Conservation (phyloP, 30 jellyfish, hydroid and myxozoan species). For the Catostylus mosaicus region DNA sequence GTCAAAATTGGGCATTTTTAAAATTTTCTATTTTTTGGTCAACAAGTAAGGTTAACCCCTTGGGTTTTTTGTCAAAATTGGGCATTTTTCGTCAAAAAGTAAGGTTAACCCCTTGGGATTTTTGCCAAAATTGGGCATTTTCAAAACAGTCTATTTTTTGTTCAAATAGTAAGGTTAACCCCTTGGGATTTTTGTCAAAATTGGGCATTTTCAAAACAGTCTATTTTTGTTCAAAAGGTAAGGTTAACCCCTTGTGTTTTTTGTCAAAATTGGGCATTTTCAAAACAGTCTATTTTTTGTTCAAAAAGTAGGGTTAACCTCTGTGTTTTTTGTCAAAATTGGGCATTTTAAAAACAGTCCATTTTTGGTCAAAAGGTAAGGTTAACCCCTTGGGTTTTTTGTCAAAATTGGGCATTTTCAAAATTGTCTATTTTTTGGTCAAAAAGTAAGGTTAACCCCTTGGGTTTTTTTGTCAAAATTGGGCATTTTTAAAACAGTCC, state of each 20-base stretch:
- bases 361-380: neutral
- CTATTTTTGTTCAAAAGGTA: neutral
- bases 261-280: neutral
- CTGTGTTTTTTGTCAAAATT: neutral
- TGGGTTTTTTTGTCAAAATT: neutral
- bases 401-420: neutral
- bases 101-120: neutral
- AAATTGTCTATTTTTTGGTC: neutral
- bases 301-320: neutral
- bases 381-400: neutral
- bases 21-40: neutral
- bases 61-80: neutral
- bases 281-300: too few relatives aligned
- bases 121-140: neutral
- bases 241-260: neutral
- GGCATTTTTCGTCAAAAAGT: neutral
- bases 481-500: neutral
- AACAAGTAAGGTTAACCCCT: neutral
- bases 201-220: neutral
- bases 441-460: neutral
- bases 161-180: neutral
- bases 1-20: neutral
- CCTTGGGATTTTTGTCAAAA: constrained; percentile 1
- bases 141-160: neutral
- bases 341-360: neutral